Percentiles rank a stretch among this genome's conserved stretches.
phyloP scores from a whole-genome alignment of 2,797 vertebrate genomes.

The Falco novaeseelandiae region DNA sequence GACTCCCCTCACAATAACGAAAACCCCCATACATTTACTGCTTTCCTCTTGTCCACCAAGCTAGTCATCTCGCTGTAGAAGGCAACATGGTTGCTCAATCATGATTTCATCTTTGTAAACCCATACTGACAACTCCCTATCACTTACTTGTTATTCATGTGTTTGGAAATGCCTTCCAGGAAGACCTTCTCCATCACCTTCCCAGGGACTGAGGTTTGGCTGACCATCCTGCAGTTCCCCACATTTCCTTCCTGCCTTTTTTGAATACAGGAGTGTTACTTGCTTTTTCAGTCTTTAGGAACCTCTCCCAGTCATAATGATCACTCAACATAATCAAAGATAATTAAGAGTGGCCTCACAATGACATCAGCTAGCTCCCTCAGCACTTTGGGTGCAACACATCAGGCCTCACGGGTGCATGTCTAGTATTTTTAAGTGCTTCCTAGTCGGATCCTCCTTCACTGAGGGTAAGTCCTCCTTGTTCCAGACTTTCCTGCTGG shows the following conservation, averaged over 20 bases:
- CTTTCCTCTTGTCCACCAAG: background rate
- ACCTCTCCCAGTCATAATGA: background rate
- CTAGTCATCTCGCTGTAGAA: background rate
- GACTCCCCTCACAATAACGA: background rate
- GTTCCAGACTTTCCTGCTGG: background rate
- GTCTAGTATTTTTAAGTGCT: background rate
- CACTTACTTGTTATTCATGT: background rate
- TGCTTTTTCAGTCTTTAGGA: background rate
- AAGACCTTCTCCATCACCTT: background rate
- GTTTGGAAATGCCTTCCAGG: background rate
- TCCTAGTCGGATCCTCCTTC: background rate
- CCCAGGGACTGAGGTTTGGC: background rate
- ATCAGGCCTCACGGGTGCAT: accelerated
- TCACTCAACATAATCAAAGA: background rate
- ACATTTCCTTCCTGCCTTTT: background rate
- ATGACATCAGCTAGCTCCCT: background rate
- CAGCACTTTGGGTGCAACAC: background rate
- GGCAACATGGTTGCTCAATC: background rate
- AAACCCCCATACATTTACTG: background rate
- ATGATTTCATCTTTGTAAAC: background rate
- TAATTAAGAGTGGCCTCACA: background rate
- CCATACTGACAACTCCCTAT: background rate
- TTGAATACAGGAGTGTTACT: background rate
- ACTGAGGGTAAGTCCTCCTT: background rate
- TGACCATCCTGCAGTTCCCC: background rate